Percentiles rank a stretch among this genome's conserved stretches.
phyloP scores from a whole-genome alignment of 2,113 vertebrate genomes.

The Piprites chloris region DNA sequence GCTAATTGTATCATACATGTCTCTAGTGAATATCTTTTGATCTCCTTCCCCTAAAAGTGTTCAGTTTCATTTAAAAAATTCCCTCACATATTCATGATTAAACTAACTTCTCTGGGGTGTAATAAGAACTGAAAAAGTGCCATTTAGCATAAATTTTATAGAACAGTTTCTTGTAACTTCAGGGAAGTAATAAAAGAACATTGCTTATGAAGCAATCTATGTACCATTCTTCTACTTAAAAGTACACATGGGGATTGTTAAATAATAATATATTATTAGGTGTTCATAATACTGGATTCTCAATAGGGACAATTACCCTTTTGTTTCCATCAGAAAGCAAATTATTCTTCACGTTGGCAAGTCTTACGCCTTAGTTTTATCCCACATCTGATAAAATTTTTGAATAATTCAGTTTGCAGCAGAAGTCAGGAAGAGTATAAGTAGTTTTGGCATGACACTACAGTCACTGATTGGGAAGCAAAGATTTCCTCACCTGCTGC shows the following conservation, averaged over 20 bases:
- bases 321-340: background rate
- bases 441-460: background rate
- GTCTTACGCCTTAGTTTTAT: background rate
- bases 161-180: constrained; percentile 1
- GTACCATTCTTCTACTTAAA: constrained; percentile 14
- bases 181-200: constrained; percentile 43
- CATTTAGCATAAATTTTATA: constrained; percentile 17
- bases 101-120: background rate
- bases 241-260: constrained; percentile 13
- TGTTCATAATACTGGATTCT: background rate
- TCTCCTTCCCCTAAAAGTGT: background rate
- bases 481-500: background rate
- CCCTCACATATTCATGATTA: background rate
- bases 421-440: background rate
- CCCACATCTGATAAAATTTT: background rate
- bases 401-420: background rate
- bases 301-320: constrained; percentile 35
- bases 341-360: background rate
- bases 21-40: background rate
- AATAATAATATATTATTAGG: background rate
- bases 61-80: background rate
- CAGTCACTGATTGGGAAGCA: background rate
- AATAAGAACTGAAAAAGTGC: constrained; percentile 29
- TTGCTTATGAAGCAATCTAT: constrained; percentile 9
- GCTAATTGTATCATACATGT: background rate